Conservation (phyloP, 2,797 vertebrate species). For the Danio choprae region DNA sequence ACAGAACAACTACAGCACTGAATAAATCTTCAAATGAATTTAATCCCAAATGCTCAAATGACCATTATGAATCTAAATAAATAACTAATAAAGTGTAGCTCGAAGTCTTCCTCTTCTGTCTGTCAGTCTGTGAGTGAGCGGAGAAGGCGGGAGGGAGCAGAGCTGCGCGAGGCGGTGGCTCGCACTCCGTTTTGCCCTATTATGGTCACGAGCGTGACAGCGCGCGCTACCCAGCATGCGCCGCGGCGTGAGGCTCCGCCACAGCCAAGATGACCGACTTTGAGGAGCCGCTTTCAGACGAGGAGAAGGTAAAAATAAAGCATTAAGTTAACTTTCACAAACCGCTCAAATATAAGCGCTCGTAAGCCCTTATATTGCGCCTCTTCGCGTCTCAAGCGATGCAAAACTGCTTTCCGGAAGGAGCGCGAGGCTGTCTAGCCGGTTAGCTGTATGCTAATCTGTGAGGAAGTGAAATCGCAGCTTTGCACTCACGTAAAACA, state of each 20-base stretch:
- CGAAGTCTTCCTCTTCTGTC: neutral
- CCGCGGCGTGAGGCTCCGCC: constrained; percentile 77
- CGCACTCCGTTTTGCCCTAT: constrained; percentile 55
- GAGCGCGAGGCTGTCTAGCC: constrained; percentile 26
- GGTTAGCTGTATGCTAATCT: constrained; percentile 61
- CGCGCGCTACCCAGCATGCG: constrained; percentile 69
- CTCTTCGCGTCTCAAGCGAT: neutral
- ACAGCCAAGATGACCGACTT: constrained; percentile 96
- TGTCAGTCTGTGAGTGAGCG: neutral
- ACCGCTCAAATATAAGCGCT: neutral
- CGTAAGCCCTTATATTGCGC: neutral
- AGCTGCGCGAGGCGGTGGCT: constrained; percentile 45
- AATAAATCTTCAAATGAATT: neutral
- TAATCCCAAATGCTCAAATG: neutral
- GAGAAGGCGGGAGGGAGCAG: neutral
- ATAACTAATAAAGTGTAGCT: no score
- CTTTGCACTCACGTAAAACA: constrained; percentile 33
- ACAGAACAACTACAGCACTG: neutral
- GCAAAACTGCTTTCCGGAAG: neutral
- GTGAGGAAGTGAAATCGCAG: constrained; percentile 63
- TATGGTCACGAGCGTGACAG: constrained; percentile 65
- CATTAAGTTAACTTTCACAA: neutral
- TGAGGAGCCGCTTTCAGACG: constrained; percentile 93
- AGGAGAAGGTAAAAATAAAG: constrained; percentile 88
- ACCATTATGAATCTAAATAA: neutral